Conservation (phyloP, 1,140 invertebrate genomes). For the Solen grandis region DNA sequence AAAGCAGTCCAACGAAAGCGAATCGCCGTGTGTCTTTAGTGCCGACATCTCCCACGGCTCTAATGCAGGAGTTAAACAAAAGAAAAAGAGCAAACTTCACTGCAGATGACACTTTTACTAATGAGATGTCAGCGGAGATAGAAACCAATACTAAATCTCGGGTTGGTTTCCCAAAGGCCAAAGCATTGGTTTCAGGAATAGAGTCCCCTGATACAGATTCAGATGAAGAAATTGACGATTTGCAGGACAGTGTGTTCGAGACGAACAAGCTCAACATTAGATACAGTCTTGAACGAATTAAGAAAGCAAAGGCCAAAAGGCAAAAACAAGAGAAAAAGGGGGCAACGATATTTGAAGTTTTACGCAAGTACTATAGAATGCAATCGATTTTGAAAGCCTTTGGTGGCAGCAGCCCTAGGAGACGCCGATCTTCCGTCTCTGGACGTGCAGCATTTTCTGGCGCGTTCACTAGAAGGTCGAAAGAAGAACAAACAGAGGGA, state of each 20-base stretch:
- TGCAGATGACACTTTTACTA: too few relatives aligned
- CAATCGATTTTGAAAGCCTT: slow-evolving; percentile 24
- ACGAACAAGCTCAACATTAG: slow-evolving; percentile 28
- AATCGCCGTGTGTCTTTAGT: not conserved
- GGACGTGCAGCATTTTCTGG: not conserved
- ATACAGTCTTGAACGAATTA: slow-evolving; percentile 32
- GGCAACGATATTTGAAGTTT: slow-evolving; percentile 2
- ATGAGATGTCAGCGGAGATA: too few relatives aligned
- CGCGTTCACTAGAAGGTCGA: not conserved
- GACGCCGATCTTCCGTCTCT: not conserved
- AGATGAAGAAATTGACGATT: not conserved
- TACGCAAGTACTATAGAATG: slow-evolving; percentile 37
- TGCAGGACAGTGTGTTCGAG: not conserved
- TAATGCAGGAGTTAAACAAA: not conserved
- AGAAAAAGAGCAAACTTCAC: not conserved
- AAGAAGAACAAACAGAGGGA: not conserved
- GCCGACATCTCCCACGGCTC: not conserved
- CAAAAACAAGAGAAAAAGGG: not conserved
- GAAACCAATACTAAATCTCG: too few relatives aligned
- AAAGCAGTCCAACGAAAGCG: too few relatives aligned
- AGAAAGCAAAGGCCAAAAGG: not conserved
- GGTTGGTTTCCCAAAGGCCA: slow-evolving; percentile 14
- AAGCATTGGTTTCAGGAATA: not conserved
- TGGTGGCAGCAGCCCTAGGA: not conserved
- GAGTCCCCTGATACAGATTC: slow-evolving; percentile 1